A percentile compares a stretch with the other conserved stretches of the same genome.
These are phyloP conservation scores for Tethya wilhelma DNA, from an alignment of 37 sponge, comb jelly and placozoan species.

Conservation along the genomic window DNA sequence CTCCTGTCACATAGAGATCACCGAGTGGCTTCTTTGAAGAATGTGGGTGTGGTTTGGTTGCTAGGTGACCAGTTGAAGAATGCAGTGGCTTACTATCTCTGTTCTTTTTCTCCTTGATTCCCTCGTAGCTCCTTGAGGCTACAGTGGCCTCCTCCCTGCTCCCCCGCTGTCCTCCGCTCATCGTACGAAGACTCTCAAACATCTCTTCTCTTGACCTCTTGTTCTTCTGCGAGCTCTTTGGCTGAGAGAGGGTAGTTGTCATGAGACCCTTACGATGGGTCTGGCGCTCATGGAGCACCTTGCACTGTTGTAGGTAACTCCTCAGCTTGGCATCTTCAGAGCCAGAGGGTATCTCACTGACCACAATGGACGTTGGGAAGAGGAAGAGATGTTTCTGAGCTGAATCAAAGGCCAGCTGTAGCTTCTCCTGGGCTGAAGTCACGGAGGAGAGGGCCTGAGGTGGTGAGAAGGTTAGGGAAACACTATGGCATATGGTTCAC, in stretches of 20 bases:
- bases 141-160: constrained; percentile 11
- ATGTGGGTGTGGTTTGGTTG: neutral
- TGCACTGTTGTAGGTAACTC: constrained; percentile 42
- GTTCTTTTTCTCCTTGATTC: neutral
- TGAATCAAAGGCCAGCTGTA: constrained; percentile 45
- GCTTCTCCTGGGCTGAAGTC: constrained; percentile 22
- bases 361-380: constrained; percentile 12
- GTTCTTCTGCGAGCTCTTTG: neutral
- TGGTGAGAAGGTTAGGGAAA: too few relatives aligned
- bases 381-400: constrained; percentile 43
- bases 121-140: constrained; percentile 8
- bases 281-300: constrained; percentile 16
- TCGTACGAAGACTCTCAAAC: constrained; percentile 6
- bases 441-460: too few relatives aligned
- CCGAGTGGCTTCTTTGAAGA: neutral
- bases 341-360: constrained; percentile 14
- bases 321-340: constrained; percentile 44
- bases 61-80: neutral
- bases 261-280: neutral
- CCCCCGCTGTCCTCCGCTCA: neutral
- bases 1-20: constrained; percentile 14
- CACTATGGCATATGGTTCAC: too few relatives aligned
- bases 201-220: neutral
- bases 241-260: neutral
- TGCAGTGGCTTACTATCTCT: neutral